phyloP scores from a whole-genome alignment of 2,797 vertebrate species.

The Anas bahamensis region DNA sequence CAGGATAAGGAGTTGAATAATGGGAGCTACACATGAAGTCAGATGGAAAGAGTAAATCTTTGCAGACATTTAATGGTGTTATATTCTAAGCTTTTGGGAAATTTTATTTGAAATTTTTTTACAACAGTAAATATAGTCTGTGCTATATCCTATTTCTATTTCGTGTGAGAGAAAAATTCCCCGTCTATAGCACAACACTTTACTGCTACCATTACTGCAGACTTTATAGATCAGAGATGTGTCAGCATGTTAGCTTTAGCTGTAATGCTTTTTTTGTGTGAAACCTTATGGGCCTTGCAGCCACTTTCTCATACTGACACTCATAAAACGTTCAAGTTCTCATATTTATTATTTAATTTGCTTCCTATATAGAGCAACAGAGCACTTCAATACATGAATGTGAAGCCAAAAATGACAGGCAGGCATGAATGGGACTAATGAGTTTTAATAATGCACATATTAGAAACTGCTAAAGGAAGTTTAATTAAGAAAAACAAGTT shows the following conservation, averaged over 20 bases:
- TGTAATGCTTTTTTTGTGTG: slow-evolving; percentile 77
- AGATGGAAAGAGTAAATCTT: slow-evolving; percentile 73
- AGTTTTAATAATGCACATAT: slow-evolving; percentile 79
- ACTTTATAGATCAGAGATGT: slow-evolving; percentile 82
- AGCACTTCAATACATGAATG: slow-evolving; percentile 58
- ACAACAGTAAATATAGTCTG: slow-evolving; percentile 70
- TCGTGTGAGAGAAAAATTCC: slow-evolving; percentile 71
- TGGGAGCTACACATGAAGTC: slow-evolving; percentile 46
- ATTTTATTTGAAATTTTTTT: slow-evolving; percentile 75
- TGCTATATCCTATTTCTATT: slow-evolving; percentile 72
- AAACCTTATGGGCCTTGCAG: slow-evolving; percentile 80
- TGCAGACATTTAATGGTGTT: slow-evolving; percentile 63
- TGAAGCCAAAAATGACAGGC: slow-evolving; percentile 69
- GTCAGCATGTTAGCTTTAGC: slow-evolving; percentile 78
- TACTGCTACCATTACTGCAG: slow-evolving; percentile 77
- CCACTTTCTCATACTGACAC: slow-evolving; percentile 74
- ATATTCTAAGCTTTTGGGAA: slow-evolving; percentile 73
- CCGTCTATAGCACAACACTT: slow-evolving; percentile 72
- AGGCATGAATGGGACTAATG: slow-evolving; percentile 77
- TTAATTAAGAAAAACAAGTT: slow-evolving; percentile 83
- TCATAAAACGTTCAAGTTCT: slow-evolving; percentile 74
- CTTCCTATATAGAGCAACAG: slow-evolving; percentile 59
- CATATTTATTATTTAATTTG: slow-evolving; percentile 82
- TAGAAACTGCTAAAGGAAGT: slow-evolving; percentile 77
- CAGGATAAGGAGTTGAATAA: slow-evolving; percentile 28